These are phyloP conservation scores for Vimba vimba DNA, from an alignment of 2,113 vertebrate genomes.

Conservation along the genomic window DNA sequence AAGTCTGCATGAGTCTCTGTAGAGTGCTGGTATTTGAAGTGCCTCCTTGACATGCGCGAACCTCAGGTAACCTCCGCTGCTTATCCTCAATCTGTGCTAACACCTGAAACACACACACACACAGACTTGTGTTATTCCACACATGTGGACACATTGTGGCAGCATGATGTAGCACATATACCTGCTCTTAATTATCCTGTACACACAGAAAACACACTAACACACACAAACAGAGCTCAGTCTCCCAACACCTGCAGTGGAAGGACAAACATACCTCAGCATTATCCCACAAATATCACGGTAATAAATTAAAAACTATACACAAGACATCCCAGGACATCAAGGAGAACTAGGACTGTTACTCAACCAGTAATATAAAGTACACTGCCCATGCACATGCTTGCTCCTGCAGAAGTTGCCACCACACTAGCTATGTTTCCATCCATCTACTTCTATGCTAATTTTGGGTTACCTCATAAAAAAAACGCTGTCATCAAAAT, in stretches of 20 bases:
- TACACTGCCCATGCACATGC: not conserved
- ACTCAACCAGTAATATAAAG: not conserved
- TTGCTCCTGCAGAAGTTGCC: not conserved
- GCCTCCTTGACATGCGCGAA: constrained; percentile 78
- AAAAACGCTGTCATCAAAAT: too few relatives aligned
- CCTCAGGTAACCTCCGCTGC: constrained; percentile 82
- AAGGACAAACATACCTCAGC: not conserved
- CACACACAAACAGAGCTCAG: not conserved
- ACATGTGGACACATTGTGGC: not conserved
- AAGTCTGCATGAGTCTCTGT: constrained; percentile 86
- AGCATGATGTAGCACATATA: not conserved
- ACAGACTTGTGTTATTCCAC: constrained; percentile 5
- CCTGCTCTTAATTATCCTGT: not conserved
- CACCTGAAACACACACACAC: constrained; percentile 67
- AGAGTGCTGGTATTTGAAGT: constrained; percentile 82
- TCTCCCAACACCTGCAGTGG: not conserved
- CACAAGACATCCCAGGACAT: not conserved
- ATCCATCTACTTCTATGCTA: too few relatives aligned
- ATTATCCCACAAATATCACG: not conserved
- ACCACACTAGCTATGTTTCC: too few relatives aligned
- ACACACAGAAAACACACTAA: not conserved
- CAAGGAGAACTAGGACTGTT: not conserved
- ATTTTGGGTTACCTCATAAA: too few relatives aligned
- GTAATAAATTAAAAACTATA: not conserved
- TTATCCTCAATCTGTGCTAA: constrained; percentile 90